Evolutionary conservation across 2,888 invertebrate species (phyloP).

Genomic region (Harpagoxenus sublaevis): DNA sequence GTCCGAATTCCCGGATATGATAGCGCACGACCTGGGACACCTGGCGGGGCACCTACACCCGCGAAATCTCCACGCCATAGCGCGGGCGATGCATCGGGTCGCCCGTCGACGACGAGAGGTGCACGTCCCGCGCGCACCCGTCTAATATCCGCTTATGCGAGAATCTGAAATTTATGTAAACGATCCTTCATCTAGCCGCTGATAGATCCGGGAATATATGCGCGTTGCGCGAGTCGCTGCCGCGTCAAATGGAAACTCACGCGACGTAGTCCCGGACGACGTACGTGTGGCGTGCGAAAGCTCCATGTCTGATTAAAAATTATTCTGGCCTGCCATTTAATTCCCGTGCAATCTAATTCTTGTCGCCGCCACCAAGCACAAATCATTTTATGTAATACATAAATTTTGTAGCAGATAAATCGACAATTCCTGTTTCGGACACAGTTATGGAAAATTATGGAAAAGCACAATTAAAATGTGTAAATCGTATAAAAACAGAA

Average conservation of each 20-base stretch:
- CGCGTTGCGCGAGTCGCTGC: constrained; percentile 45
- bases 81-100: constrained; percentile 72
- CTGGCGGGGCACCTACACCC: constrained; percentile 41
- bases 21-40: constrained; percentile 59
- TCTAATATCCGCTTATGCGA: constrained; percentile 81
- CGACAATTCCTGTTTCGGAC: no score
- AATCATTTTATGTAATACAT: neutral
- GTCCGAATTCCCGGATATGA: constrained; percentile 66
- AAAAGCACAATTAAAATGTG: neutral
- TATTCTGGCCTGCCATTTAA: constrained; percentile 22
- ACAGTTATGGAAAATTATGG: neutral
- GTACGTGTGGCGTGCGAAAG: neutral
- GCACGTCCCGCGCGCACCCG: constrained; percentile 71
- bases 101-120: constrained; percentile 68
- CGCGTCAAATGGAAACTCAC: constrained; percentile 47
- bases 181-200: constrained; percentile 64
- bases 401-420: neutral
- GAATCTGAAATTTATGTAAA: constrained; percentile 77
- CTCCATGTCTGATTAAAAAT: constrained; percentile 31
- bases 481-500: neutral
- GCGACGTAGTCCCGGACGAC: constrained; percentile 18
- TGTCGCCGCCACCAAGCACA: neutral
- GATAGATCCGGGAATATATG: constrained; percentile 47
- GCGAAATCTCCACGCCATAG: constrained; percentile 26
- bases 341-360: constrained; percentile 13